Conservation (phyloP, 2,797 vertebrate genomes). For the Capromys pilorides region DNA sequence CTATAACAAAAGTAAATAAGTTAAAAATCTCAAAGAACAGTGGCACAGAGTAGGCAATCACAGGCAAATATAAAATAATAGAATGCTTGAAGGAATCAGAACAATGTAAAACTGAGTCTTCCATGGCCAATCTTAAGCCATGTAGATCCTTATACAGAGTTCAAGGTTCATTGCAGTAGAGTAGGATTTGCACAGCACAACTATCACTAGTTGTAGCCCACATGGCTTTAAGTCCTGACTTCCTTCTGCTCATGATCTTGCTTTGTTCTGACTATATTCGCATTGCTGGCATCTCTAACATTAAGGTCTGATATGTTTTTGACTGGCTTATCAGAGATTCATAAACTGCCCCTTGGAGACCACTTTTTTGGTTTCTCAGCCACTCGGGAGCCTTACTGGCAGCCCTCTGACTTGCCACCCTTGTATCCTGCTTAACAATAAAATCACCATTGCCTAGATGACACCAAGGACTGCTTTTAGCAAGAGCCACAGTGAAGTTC, state of each 20-base stretch:
- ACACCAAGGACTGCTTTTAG: too few relatives aligned
- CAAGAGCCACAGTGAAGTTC: too few relatives aligned
- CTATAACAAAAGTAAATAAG: too few relatives aligned
- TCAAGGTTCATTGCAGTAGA: background rate
- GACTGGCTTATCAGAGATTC: background rate
- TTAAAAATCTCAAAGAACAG: background rate
- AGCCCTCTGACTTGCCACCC: too few relatives aligned
- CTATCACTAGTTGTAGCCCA: background rate
- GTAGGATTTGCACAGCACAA: background rate
- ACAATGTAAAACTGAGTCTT: background rate
- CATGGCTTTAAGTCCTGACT: background rate
- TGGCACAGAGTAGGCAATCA: background rate
- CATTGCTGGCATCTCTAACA: background rate
- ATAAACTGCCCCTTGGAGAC: too few relatives aligned
- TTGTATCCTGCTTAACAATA: too few relatives aligned
- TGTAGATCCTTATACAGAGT: background rate
- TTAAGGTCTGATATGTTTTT: background rate
- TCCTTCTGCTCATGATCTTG: background rate
- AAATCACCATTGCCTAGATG: too few relatives aligned
- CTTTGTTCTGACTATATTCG: background rate
- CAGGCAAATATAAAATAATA: background rate
- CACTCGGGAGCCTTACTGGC: too few relatives aligned
- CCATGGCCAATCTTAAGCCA: background rate
- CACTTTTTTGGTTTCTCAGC: too few relatives aligned
- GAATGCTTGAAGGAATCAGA: background rate